Percentiles rank a stretch among this genome's conserved stretches.
These are phyloP conservation scores for Protodeltote pygarga DNA, from an alignment of 2,888 invertebrate species.

Conservation along the genomic window DNA sequence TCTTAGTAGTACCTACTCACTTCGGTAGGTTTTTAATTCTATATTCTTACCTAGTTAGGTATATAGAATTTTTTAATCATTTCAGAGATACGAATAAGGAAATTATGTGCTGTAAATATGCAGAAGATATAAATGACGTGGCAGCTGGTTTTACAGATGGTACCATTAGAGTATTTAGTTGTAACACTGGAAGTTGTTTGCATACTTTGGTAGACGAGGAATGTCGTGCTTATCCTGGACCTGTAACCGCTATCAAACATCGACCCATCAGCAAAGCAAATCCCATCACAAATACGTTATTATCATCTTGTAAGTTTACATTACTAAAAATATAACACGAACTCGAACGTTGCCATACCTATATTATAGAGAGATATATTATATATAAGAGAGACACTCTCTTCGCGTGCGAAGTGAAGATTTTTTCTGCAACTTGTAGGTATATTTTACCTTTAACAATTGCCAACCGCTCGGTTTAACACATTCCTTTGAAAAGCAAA, in stretches of 20 bases:
- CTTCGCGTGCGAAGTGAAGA: too few species aligned
- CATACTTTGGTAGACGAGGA: slow-evolving; percentile 85
- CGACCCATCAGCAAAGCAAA: slow-evolving; percentile 86
- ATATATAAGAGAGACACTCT: too few species aligned
- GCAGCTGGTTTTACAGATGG: slow-evolving; percentile 89
- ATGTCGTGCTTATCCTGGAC: slow-evolving; percentile 82
- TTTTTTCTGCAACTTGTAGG: too few species aligned
- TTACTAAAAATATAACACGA: background rate
- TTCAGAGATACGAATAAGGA: slow-evolving; percentile 84
- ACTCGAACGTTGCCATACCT: background rate
- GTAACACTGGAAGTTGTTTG: slow-evolving; percentile 76
- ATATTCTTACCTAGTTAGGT: too few species aligned
- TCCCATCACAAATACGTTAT: slow-evolving; percentile 86
- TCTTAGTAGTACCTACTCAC: background rate
- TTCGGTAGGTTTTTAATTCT: too few species aligned
- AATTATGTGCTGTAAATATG: slow-evolving; percentile 87
- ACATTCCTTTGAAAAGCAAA: too few species aligned
- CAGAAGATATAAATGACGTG: slow-evolving; percentile 86
- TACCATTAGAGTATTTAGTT: slow-evolving; percentile 84
- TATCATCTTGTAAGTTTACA: slow-evolving; percentile 86
- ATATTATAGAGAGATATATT: too few species aligned
- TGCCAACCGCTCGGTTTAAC: too few species aligned
- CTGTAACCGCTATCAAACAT: slow-evolving; percentile 88
- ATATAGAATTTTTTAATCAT: too few species aligned
- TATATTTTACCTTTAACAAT: too few species aligned